phyloP scores from a whole-genome alignment of 2,113 vertebrate genomes.

The Pithys albifrons region DNA sequence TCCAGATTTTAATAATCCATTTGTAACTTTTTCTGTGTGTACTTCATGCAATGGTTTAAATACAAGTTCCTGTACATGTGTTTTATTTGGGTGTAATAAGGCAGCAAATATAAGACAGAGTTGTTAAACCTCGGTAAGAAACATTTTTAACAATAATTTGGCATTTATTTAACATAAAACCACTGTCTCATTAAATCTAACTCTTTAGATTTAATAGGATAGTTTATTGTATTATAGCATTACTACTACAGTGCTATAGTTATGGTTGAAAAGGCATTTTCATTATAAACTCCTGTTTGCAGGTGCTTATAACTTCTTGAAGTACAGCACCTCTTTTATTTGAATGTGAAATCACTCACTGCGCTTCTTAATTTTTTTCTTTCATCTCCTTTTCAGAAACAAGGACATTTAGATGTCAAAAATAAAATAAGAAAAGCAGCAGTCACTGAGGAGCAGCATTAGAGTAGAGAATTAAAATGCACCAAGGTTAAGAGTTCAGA shows the following conservation, averaged over 20 bases:
- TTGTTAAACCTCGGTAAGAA: slow-evolving; percentile 76
- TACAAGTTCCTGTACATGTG: slow-evolving; percentile 15
- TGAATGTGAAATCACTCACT: slow-evolving; percentile 65
- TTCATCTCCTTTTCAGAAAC: background rate
- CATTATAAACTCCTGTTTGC: slow-evolving; percentile 76
- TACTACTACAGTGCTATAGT: slow-evolving; percentile 38
- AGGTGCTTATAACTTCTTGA: slow-evolving; percentile 73
- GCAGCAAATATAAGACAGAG: slow-evolving; percentile 62
- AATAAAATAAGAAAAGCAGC: background rate
- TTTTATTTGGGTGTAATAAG: slow-evolving; percentile 73
- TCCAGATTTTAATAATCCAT: slow-evolving; percentile 64
- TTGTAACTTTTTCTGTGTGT: slow-evolving; percentile 24
- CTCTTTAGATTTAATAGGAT: slow-evolving; percentile 69
- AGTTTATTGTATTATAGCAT: slow-evolving; percentile 68
- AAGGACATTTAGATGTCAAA: slow-evolving; percentile 9
- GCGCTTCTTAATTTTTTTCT: background rate
- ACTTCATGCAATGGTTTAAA: slow-evolving; percentile 67
- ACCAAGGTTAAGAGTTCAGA: background rate
- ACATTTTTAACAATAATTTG: slow-evolving; percentile 75
- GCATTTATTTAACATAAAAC: slow-evolving; percentile 75
- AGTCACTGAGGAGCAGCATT: background rate
- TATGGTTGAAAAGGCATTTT: slow-evolving; percentile 78
- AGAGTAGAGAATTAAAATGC: background rate
- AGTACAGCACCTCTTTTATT: slow-evolving; percentile 72
- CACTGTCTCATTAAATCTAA: slow-evolving; percentile 75